Evolutionary conservation across 2,888 invertebrate genomes (phyloP), one percentile per base, ranked within the genome.

Genomic region (Scotopteryx bipunctaria): DNA sequence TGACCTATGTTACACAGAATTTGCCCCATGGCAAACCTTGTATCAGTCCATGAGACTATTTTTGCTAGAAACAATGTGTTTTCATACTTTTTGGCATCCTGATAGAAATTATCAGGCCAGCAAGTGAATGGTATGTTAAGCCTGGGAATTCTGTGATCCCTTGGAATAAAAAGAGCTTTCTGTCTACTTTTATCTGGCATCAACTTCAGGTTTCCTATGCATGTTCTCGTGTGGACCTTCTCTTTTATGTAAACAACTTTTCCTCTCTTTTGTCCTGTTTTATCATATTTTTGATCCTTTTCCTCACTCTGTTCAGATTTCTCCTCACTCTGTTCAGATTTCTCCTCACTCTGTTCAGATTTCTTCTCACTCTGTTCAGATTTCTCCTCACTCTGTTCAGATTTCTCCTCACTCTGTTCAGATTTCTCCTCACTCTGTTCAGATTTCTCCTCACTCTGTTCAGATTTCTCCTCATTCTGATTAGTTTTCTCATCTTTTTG

Each of bases 81-180:
- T 64, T 90, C 88, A 77, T 91, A 93, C 31, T 73, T 76, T 57
- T 90, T 81, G 11, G 90, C 81, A 38, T 91, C 81, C 16, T 77
- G 61, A 59, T 83, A 90, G 73, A 95, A 95, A 64, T 92, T 92
- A 68, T 87, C 78, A 5, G 94, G 94, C 82, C 95, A 94, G 56
- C 92, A 86, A 0, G 88, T 86, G 57, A 92, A 87, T 8, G 94
- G 93, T 58, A 98, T 93, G 68, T 93, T 92, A 23, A 98, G 91
- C 55, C 95, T 88, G 0, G 98, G 98, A 41, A 97, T 79, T 54
- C 96, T 92, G 61, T 92, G 90, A 77, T 98, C 98, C 42, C 94
- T 92, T 0, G 98, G 97, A 23, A 92, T 86, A 76, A 98, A 95
- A 19, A 94, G 82, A n/a, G 94, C 94, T 63, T 82, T 92, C 32